Base-by-base conservation (phyloP, 2,888 invertebrate genomes). In the Diarsia rubi region DNA sequence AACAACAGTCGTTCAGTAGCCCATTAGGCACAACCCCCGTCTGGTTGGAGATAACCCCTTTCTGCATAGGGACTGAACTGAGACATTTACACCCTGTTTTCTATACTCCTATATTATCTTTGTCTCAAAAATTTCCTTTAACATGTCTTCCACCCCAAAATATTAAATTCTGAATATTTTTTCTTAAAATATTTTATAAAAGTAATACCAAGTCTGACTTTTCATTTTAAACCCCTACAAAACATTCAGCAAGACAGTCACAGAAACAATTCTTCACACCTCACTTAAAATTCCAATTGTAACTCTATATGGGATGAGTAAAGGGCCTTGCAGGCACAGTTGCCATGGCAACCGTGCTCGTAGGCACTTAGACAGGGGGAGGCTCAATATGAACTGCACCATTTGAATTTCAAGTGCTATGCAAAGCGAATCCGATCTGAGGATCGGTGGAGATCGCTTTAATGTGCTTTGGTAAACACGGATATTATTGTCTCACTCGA, bases 391-490 rank as follows among this genome's bases (percentile, higher is more conserved):
- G 93, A 94, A 94, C 93, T 95, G 95, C 94, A 94, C 92, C 93
- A 95, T 96, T 96, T 95, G 95, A 96, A 95, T 95, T 94, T 95
- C 94, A 95, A 96, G 95, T 92, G 95, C 94, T 95, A 94, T 95
- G 95, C 95, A 96, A 96, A 95, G 95, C 91, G 93, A 93, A 92
- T 92, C 92, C 91, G 93, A 92, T 92, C 92, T 89, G 85, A 91
- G 91, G 79, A 91, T 88, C 92, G 87, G 91, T 92, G 84, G 90
- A 91, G 89, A 90, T 89, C 90, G 90, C 86, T 91, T 91, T 91
- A 92, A 93, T 92, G 91, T 93, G 86, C 90, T 90, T 89, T 90
- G 84, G 87, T 83, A 89, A 91, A 91, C 86, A 89, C 73, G 77
- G 82, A 84, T 88, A 88, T 89, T 86, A 88, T 87, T 87, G 87